A percentile compares a stretch with the other conserved stretches of the same genome.
phyloP scores from a whole-genome alignment of 1,140 invertebrate species.

The Magallana gigas region DNA sequence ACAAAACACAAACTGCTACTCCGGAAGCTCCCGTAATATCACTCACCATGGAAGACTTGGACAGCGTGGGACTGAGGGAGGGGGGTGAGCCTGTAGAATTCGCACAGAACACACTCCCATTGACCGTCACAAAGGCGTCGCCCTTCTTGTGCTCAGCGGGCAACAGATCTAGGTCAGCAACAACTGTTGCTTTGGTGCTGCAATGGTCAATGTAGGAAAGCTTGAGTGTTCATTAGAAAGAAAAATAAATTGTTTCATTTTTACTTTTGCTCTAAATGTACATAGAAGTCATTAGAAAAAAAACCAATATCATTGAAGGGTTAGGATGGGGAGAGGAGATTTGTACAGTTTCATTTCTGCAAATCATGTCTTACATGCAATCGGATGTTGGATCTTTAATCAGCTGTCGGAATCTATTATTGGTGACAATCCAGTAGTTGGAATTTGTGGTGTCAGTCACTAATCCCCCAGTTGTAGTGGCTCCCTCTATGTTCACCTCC shows the following conservation, averaged over 20 bases:
- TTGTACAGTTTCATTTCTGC: neutral
- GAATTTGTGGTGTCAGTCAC: neutral
- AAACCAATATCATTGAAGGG: too few relatives aligned
- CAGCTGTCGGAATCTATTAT: slow-evolving; percentile 6
- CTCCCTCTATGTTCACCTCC: slow-evolving; percentile 45
- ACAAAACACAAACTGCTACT: neutral
- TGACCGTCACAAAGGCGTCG: slow-evolving; percentile 41
- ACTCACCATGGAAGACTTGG: slow-evolving; percentile 44
- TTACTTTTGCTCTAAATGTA: too few relatives aligned
- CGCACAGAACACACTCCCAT: slow-evolving; percentile 48
- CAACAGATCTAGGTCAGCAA: slow-evolving; percentile 49
- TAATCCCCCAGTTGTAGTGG: slow-evolving; percentile 45
- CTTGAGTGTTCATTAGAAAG: too few relatives aligned
- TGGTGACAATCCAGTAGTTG: slow-evolving; percentile 46
- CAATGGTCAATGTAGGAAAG: neutral
- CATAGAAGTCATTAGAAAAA: too few relatives aligned
- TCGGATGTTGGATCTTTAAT: slow-evolving; percentile 41
- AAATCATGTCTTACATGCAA: neutral
- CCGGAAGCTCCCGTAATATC: neutral
- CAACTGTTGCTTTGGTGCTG: slow-evolving; percentile 51
- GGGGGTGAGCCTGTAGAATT: slow-evolving; percentile 42
- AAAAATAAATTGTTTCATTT: too few relatives aligned
- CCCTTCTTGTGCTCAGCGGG: slow-evolving; percentile 33
- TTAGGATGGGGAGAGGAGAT: too few relatives aligned
- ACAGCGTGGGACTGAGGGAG: slow-evolving; percentile 3